Base-by-base conservation (phyloP, 2,797 vertebrate genomes). In the Squalus acanthias region DNA sequence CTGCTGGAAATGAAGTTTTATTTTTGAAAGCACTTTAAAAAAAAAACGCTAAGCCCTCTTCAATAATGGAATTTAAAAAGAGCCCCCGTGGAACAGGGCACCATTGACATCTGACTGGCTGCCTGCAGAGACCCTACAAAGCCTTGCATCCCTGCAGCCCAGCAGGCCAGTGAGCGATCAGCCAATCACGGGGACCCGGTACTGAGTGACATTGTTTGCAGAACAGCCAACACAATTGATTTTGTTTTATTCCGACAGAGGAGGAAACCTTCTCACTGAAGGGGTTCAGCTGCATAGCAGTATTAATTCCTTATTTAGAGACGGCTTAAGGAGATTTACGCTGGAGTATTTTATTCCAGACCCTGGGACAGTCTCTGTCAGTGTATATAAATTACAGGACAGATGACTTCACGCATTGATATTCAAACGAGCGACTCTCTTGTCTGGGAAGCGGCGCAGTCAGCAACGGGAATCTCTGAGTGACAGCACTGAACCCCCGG, bases 391-490 rank as follows among this genome's bases (percentile, higher is more conserved):
- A 98, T 98, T 98, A 98, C 97, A 97, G 97, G 97, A 98, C 98
- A 98, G 97, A 97, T 98, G 98, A 98, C 97, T 98, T 98, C 97
- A 97, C 97, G 97, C 97, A 97, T 97, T 98, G 97, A 97, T 97
- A 97, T 97, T 97, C 97, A 97, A 97, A 97, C 96, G 0, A 97
- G 97, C 97, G 96, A 63, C 96, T 97, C 1, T 0, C 97, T 96
- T 96, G 97, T 96, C 96, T 98, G 96, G 63, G 96, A 97, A 96
- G 96, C 88, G 26, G 20, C 17, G 15, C 50, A 95, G 46, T 33
- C 46, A 96, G 97, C 97, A 96, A 91, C 9, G 96, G 97, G 96
- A 96, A 50, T 91, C 93, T 97, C 96, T 96, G 97, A 97, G 96
- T 96, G 12, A 92, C 96, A 96, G 96, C 88, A 96, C 96, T 96